Conservation (phyloP, 2,797 vertebrate genomes). For the Poecilia wingei region DNA sequence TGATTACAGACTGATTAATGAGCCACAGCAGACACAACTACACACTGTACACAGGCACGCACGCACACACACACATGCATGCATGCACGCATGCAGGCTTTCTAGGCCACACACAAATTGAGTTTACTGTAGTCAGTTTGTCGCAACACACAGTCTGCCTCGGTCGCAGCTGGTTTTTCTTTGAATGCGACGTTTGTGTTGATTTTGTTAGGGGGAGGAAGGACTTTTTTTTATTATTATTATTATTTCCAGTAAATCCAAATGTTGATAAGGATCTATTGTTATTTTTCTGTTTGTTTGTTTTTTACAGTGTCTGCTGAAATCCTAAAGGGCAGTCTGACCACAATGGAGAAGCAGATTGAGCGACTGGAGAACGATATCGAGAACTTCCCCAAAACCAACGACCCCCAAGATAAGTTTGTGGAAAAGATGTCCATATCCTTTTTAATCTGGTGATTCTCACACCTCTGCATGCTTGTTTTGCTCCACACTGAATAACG, state of each 20-base stretch:
- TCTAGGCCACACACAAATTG: constrained; percentile 58
- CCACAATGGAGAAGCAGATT: constrained; percentile 91
- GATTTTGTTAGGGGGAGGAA: background rate
- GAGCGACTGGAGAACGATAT: constrained; percentile 90
- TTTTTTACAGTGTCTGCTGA: constrained; percentile 90
- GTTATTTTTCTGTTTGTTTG: background rate
- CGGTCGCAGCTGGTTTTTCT: constrained; percentile 7
- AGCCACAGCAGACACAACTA: constrained; percentile 50
- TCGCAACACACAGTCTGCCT: constrained; percentile 21
- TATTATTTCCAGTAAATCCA: background rate
- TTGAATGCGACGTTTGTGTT: constrained; percentile 8
- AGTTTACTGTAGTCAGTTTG: constrained; percentile 48
- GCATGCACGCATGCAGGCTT: constrained; percentile 20
- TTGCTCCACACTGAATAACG: constrained; percentile 6
- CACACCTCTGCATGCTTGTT: background rate
- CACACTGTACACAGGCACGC: constrained; percentile 15
- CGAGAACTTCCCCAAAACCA: constrained; percentile 88
- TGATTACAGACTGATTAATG: constrained; percentile 83
- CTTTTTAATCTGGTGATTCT: constrained; percentile 75
- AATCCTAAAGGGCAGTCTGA: constrained; percentile 90
- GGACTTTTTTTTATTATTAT: background rate
- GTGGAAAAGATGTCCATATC: constrained; percentile 98
- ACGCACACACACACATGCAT: background rate
- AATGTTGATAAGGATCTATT: constrained; percentile 8
- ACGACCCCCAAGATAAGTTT: constrained; percentile 92